Percentiles rank a stretch among this genome's conserved stretches.
Evolutionary conservation across 2,113 vertebrate genomes (phyloP).

Genomic region (Desmodus rotundus): DNA sequence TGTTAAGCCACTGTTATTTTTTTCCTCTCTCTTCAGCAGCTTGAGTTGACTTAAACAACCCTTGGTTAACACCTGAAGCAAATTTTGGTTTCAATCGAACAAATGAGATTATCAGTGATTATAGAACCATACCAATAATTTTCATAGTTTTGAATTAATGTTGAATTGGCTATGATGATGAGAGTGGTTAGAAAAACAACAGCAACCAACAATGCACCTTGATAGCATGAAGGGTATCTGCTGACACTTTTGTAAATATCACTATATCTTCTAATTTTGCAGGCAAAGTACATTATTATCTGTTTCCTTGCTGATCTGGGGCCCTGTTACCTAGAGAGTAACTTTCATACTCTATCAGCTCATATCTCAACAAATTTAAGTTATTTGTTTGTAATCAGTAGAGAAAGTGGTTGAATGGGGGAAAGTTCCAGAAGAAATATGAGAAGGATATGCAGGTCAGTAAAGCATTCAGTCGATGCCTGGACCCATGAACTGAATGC

Average conservation of each 20-base stretch:
- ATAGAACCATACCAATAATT: neutral
- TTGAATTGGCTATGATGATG: neutral
- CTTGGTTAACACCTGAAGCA: neutral
- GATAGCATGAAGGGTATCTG: neutral
- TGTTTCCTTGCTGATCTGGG: neutral
- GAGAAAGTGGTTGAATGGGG: neutral
- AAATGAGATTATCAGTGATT: neutral
- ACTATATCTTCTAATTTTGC: neutral
- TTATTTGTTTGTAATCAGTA: neutral
- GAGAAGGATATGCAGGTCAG: neutral
- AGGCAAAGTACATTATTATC: neutral
- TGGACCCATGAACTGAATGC: too few species aligned
- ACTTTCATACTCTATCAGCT: neutral
- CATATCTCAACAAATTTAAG: neutral
- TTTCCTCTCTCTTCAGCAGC: neutral
- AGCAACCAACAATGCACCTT: neutral
- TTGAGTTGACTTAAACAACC: neutral
- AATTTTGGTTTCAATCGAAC: neutral
- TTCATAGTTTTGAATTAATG: neutral
- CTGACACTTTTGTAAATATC: neutral
- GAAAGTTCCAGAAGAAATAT: neutral
- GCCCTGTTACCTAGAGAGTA: neutral
- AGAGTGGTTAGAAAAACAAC: neutral
- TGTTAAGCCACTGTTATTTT: neutral
- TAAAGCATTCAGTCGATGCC: neutral